These are phyloP conservation scores for Acleris laterana DNA, from an alignment of 2,888 invertebrate species.

Conservation along the genomic window DNA sequence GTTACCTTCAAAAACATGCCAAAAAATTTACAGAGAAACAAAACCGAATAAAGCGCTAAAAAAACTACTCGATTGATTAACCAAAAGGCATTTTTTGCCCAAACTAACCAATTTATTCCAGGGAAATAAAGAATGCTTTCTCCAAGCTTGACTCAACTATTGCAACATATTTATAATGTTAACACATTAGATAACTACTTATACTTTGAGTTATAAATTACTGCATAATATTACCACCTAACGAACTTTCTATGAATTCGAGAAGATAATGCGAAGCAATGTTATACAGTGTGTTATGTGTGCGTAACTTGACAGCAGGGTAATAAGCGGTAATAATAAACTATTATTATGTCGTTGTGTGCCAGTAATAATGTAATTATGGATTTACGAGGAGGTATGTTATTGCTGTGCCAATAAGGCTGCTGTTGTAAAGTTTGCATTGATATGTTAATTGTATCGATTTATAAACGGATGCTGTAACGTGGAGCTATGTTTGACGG, in stretches of 20 bases:
- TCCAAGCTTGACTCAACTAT: slow-evolving; percentile 3
- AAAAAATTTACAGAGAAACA: no score
- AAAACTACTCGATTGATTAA: no score
- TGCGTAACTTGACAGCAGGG: slow-evolving; percentile 22
- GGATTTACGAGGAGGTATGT: neutral
- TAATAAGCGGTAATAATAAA: slow-evolving; percentile 2
- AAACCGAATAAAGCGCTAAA: no score
- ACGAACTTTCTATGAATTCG: slow-evolving; percentile 34
- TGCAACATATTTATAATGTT: slow-evolving; percentile 19
- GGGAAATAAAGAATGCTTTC: neutral
- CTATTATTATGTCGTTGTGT: slow-evolving; percentile 17
- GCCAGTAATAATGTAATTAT: slow-evolving; percentile 12
- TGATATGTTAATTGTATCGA: slow-evolving; percentile 15
- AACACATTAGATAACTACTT: slow-evolving; percentile 25
- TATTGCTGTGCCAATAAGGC: slow-evolving; percentile 13
- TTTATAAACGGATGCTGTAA: slow-evolving; percentile 2
- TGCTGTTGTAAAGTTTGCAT: slow-evolving; percentile 4
- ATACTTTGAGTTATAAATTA: slow-evolving; percentile 27
- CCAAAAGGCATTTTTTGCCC: no score
- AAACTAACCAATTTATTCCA: neutral
- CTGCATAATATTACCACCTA: slow-evolving; percentile 20
- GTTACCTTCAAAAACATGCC: no score
- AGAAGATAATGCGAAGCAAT: slow-evolving; percentile 23
- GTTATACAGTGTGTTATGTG: slow-evolving; percentile 20
- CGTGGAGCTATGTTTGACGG: neutral